Evolutionary conservation across 2,888 invertebrate genomes (phyloP).

Genomic region (Dynastes tityus): DNA sequence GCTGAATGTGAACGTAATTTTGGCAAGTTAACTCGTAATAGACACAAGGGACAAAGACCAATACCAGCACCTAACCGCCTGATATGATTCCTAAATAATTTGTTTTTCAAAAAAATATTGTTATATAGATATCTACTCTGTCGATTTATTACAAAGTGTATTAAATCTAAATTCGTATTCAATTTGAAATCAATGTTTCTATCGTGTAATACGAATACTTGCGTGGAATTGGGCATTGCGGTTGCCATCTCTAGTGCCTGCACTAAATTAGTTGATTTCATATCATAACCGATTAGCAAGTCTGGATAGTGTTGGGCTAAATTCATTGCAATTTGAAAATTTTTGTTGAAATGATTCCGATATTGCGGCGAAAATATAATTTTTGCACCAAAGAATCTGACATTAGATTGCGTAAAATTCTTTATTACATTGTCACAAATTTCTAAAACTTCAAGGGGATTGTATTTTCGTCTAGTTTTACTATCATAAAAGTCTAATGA

Average conservation of each 20-base stretch:
- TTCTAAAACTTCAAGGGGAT: conserved; percentile 70
- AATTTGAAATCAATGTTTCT: conserved; percentile 81
- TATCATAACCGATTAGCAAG: conserved; percentile 84
- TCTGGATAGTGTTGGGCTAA: conserved; percentile 73
- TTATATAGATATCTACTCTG: conserved; percentile 86
- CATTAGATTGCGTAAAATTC: conserved; percentile 73
- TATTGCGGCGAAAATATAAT: conserved; percentile 75
- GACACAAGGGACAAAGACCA: conserved; percentile 86
- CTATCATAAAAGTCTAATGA: conserved; percentile 35
- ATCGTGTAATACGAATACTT: conserved; percentile 79
- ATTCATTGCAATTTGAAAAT: conserved; percentile 65
- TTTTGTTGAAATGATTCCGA: conserved; percentile 71
- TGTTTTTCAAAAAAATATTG: conserved; percentile 83
- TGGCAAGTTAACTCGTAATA: conserved; percentile 77
- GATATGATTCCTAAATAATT: conserved; percentile 75
- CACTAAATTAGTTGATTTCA: conserved; percentile 85
- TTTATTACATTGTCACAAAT: conserved; percentile 71
- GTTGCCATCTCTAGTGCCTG: conserved; percentile 72
- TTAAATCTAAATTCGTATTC: conserved; percentile 82
- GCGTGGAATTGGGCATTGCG: not conserved
- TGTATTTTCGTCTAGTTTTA: conserved; percentile 69
- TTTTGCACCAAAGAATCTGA: conserved; percentile 75
- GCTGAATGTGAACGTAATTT: conserved; percentile 87
- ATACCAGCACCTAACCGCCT: conserved; percentile 77
- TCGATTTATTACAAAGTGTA: conserved; percentile 85